Conservation (phyloP, 2,888 invertebrate genomes). For the Noctuana brunneofusca region DNA sequence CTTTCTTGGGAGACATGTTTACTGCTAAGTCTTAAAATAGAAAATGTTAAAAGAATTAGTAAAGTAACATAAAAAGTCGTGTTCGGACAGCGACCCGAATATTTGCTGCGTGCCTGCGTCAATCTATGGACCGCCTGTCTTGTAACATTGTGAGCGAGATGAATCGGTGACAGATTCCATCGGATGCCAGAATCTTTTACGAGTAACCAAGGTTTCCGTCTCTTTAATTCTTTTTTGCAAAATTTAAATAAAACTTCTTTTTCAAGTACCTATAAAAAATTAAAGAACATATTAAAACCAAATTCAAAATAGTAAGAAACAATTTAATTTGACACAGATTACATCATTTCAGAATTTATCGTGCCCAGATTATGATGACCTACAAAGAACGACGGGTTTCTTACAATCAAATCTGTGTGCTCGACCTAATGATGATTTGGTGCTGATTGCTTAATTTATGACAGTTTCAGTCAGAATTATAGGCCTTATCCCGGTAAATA, state of each 20-base stretch:
- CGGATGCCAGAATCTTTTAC: slow-evolving; percentile 20
- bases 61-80: slow-evolving; percentile 14
- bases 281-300: too few species aligned
- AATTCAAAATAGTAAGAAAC: too few species aligned
- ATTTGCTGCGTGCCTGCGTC: slow-evolving; percentile 30
- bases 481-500: too few species aligned
- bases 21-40: slow-evolving; percentile 15
- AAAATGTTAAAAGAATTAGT: slow-evolving; percentile 28
- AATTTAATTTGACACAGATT: too few species aligned
- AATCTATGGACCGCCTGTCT: slow-evolving; percentile 30
- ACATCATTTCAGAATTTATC: too few species aligned
- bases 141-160: slow-evolving; percentile 35
- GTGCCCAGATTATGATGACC: too few species aligned
- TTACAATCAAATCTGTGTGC: too few species aligned
- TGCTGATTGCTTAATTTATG: too few species aligned
- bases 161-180: slow-evolving; percentile 42
- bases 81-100: slow-evolving; percentile 41
- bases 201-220: slow-evolving; percentile 2
- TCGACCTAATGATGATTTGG: too few species aligned
- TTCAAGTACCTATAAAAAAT: too few species aligned
- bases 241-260: not conserved
- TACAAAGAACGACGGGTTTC: too few species aligned
- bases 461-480: too few species aligned
- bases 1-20: slow-evolving; percentile 1
- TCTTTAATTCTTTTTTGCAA: not conserved